These are phyloP conservation scores for Corythornis cristatus DNA, from an alignment of 2,113 vertebrate species.

Conservation along the genomic window DNA sequence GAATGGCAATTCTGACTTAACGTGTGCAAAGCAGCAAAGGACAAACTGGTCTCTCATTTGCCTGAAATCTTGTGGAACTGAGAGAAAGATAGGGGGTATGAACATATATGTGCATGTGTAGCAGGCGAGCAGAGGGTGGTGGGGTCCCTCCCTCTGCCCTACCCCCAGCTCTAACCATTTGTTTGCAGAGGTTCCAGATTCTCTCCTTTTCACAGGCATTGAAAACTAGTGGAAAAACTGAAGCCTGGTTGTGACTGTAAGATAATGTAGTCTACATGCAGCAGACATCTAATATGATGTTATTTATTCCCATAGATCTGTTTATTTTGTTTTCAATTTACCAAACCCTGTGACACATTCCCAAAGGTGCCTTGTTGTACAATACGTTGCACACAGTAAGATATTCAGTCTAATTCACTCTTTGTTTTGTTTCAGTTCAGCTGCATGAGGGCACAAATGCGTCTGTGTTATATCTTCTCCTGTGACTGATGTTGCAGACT, in stretches of 20 bases:
- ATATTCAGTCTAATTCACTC: constrained; percentile 78
- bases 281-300: constrained; percentile 73
- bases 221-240: constrained; percentile 48
- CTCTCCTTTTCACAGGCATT: constrained; percentile 2
- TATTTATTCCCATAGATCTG: constrained; percentile 79
- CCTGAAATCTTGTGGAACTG: neutral
- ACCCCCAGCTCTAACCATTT: neutral
- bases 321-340: constrained; percentile 79
- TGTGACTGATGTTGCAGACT: constrained; percentile 74
- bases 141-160: neutral
- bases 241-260: constrained; percentile 41
- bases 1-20: neutral
- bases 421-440: constrained; percentile 76
- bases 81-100: neutral
- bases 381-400: constrained; percentile 70
- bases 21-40: neutral
- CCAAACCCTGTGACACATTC: constrained; percentile 75
- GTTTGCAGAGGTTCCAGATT: neutral
- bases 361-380: constrained; percentile 75
- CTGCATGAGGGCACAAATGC: constrained; percentile 70
- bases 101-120: fast-evolving
- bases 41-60: neutral
- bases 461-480: constrained; percentile 73
- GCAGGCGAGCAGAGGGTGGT: fast-evolving
- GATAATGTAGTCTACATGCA: constrained; percentile 63